These are phyloP conservation scores for Drosophila melanogaster DNA, from an alignment of 1,140 invertebrate genomes.

Conservation along the genomic window DNA sequence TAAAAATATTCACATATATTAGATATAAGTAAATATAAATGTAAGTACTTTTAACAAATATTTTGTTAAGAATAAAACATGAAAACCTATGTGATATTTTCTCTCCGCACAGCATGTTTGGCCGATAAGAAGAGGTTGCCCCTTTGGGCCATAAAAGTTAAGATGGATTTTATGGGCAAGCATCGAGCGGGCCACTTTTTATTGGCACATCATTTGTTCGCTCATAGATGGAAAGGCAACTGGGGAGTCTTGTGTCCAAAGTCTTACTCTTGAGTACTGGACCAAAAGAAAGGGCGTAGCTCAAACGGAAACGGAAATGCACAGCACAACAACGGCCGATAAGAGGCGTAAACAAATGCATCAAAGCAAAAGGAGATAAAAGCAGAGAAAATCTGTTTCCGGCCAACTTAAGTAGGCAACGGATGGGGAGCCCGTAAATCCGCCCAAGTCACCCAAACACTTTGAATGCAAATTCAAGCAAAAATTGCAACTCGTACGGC, in stretches of 20 bases:
- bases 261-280: not conserved
- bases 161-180: conserved; percentile 80
- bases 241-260: conserved; percentile 7
- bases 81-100: not conserved
- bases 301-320: conserved; percentile 43
- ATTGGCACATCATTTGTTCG: conserved; percentile 77
- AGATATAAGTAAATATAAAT: too few species aligned
- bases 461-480: conserved; percentile 26
- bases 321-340: conserved; percentile 26
- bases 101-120: conserved; percentile 18
- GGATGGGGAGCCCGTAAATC: not conserved
- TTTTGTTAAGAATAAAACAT: not conserved
- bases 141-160: conserved; percentile 67
- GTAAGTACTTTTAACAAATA: too few species aligned
- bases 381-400: conserved; percentile 19
- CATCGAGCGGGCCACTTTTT: conserved; percentile 63
- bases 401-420: conserved; percentile 23
- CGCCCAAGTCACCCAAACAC: not conserved
- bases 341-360: conserved; percentile 43
- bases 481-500: conserved; percentile 20
- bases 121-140: conserved; percentile 9
- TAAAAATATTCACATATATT: too few species aligned
- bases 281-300: not conserved
- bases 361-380: conserved; percentile 27
- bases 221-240: conserved; percentile 46